A percentile compares a stretch with the other conserved stretches of the same genome.
phyloP scores from a whole-genome alignment of 1,140 invertebrate genomes.

The Lethrus apterus region DNA sequence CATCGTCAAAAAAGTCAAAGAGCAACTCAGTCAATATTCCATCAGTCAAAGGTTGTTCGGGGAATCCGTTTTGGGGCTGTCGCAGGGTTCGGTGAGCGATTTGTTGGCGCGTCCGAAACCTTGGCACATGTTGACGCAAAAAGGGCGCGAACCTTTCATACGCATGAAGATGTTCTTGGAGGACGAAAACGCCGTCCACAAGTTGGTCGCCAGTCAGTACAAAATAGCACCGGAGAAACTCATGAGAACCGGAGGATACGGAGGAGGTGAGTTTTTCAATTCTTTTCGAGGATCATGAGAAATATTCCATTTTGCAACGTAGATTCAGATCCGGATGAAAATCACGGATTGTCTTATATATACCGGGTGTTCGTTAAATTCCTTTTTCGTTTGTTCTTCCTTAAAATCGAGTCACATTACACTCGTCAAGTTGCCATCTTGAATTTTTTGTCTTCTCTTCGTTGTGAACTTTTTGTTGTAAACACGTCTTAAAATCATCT shows the following conservation, averaged over 20 bases:
- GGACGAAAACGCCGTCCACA: slow-evolving; percentile 94
- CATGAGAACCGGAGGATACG: slow-evolving; percentile 89
- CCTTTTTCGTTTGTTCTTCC: too few relatives aligned
- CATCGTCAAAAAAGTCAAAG: slow-evolving; percentile 95
- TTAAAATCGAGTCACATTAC: too few relatives aligned
- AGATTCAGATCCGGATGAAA: too few relatives aligned
- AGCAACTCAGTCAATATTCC: slow-evolving; percentile 95
- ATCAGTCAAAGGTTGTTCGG: slow-evolving; percentile 98
- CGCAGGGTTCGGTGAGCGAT: slow-evolving; percentile 93
- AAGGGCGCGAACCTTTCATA: slow-evolving; percentile 94
- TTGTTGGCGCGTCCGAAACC: slow-evolving; percentile 90
- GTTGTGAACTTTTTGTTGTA: too few relatives aligned
- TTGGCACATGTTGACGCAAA: slow-evolving; percentile 96
- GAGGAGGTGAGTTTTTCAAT: slow-evolving; percentile 47
- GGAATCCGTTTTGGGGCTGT: slow-evolving; percentile 92
- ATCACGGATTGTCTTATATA: too few relatives aligned
- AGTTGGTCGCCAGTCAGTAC: slow-evolving; percentile 93
- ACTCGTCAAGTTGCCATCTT: too few relatives aligned
- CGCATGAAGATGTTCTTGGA: slow-evolving; percentile 98
- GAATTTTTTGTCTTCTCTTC: too few relatives aligned
- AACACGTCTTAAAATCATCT: too few relatives aligned
- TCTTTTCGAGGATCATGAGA: slow-evolving; percentile 5
- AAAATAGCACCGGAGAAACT: slow-evolving; percentile 95
- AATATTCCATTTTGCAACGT: too few relatives aligned
- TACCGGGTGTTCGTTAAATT: too few relatives aligned